These are phyloP conservation scores for Patella pellucida DNA, from an alignment of 2,888 invertebrate species.

Conservation along the genomic window DNA sequence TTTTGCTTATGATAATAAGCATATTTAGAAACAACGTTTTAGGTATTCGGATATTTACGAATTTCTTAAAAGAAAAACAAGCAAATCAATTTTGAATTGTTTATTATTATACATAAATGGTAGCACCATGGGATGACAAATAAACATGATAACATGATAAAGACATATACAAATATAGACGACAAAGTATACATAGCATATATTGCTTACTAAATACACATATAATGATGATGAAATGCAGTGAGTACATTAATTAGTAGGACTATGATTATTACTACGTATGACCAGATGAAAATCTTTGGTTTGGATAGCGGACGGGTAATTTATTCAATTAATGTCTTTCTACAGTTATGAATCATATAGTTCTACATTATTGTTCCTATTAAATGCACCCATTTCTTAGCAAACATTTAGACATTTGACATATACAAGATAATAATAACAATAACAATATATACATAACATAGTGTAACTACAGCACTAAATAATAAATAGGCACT, in stretches of 20 bases:
- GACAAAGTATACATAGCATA: neutral
- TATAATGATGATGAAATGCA: neutral
- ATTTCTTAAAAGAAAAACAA: no score
- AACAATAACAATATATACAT: constrained; percentile 6
- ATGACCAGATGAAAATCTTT: constrained; percentile 10
- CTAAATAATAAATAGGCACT: constrained; percentile 4
- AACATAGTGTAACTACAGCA: neutral
- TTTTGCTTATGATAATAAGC: no score
- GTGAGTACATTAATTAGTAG: neutral
- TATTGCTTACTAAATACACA: constrained; percentile 2
- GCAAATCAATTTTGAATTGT: no score
- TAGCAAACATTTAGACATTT: neutral
- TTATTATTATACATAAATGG: constrained; percentile 1
- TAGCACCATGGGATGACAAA: constrained; percentile 8
- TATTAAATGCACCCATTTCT: no score
- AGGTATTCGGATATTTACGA: no score
- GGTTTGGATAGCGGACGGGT: neutral
- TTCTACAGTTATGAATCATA: no score
- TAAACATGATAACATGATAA: no score
- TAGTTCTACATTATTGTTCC: no score
- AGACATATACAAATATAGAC: neutral
- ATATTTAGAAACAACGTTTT: no score
- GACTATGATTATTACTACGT: neutral
- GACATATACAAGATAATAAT: neutral
- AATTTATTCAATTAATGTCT: no score